Conservation (phyloP, 2,797 vertebrate species). For the Tinamus major region DNA sequence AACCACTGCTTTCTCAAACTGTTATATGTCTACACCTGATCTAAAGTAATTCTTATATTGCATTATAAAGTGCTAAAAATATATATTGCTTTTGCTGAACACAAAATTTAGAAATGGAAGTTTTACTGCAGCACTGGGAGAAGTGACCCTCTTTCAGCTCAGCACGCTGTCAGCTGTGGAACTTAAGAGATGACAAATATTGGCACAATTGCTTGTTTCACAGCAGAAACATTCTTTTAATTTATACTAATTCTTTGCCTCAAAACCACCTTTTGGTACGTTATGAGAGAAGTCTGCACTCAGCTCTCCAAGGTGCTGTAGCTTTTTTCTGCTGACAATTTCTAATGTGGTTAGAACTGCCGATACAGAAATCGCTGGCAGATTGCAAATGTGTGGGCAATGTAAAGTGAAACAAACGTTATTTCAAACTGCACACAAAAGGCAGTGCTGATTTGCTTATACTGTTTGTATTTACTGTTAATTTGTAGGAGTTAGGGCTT, state of each 20-base stretch:
- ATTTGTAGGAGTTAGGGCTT: not conserved
- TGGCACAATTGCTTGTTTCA: not conserved
- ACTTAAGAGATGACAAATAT: not conserved
- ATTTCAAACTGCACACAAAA: not conserved
- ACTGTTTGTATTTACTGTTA: not conserved
- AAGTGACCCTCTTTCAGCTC: not conserved
- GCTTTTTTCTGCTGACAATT: not conserved
- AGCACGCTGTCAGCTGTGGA: not conserved
- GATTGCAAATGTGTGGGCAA: not conserved
- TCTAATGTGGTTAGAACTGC: not conserved
- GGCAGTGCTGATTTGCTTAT: not conserved
- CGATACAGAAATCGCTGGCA: not conserved
- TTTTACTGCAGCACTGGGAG: not conserved
- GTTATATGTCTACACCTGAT: not conserved
- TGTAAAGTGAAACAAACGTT: not conserved
- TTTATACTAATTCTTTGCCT: not conserved
- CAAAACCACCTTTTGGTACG: fast-evolving
- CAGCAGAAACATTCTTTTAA: not conserved
- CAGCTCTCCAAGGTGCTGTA: not conserved
- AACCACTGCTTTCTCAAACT: not conserved
- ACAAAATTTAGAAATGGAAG: not conserved
- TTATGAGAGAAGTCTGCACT: not conserved
- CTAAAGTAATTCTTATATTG: not conserved
- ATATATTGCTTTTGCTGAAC: not conserved
- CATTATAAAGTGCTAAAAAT: not conserved